A percentile compares a stretch with the other conserved stretches of the same genome.
phyloP scores from a whole-genome alignment of 2,113 vertebrate species.

The Chunga burmeisteri region DNA sequence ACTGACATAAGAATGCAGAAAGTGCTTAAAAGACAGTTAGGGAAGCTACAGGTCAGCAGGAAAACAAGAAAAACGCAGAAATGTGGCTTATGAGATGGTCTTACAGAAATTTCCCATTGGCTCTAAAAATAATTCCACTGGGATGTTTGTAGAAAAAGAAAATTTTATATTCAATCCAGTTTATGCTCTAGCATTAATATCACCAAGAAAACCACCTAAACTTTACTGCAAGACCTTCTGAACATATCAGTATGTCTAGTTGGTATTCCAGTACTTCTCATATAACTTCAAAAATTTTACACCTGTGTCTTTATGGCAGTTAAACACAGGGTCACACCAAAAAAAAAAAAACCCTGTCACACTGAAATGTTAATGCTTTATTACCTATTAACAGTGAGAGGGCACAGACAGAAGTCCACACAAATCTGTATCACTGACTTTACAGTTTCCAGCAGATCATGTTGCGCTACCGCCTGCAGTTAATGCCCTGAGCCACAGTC shows the following conservation, averaged over 20 bases:
- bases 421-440: not conserved
- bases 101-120: not conserved
- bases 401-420: not conserved
- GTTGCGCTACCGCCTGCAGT: not conserved
- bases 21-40: not conserved
- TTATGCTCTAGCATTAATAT: not conserved
- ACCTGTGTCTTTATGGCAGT: slow-evolving; percentile 42
- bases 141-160: not conserved
- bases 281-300: slow-evolving; percentile 25
- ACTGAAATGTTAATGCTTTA: slow-evolving; percentile 36
- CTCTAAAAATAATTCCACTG: not conserved
- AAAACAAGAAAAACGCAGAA: not conserved
- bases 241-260: slow-evolving; percentile 45
- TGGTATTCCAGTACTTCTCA: slow-evolving; percentile 46
- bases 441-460: not conserved
- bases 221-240: slow-evolving; percentile 39
- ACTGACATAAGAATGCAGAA: not conserved
- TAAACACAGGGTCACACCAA: slow-evolving; percentile 37
- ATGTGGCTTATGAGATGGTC: not conserved
- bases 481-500: not conserved
- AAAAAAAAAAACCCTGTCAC: not conserved
- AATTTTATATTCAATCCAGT: not conserved
- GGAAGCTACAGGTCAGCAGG: not conserved
- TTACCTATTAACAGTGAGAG: not conserved
- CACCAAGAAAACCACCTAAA: slow-evolving; percentile 42